Conservation (phyloP, 2,797 vertebrate genomes). For the Notoglanidium macrostoma region DNA sequence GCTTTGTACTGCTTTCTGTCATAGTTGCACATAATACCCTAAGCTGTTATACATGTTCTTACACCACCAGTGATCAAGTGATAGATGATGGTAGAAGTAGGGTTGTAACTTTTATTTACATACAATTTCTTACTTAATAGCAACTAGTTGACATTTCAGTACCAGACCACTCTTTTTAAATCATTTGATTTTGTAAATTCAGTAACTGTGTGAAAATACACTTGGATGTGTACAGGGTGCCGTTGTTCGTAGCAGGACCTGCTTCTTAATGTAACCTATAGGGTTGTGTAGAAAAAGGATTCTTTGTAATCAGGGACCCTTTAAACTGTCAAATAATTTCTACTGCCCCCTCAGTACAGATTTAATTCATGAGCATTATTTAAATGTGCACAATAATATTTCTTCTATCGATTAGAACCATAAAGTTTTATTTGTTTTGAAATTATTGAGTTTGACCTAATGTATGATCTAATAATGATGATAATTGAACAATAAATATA, state of each 20-base stretch:
- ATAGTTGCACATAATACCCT: neutral
- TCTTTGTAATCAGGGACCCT: neutral
- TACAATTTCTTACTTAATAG: neutral
- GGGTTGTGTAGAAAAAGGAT: neutral
- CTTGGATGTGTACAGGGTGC: neutral
- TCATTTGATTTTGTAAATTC: neutral
- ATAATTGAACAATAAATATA: neutral
- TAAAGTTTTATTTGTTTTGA: neutral
- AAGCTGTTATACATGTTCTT: neutral
- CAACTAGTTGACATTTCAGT: neutral
- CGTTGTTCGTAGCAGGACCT: neutral
- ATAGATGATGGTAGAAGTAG: neutral
- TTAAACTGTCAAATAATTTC: neutral
- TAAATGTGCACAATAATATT: neutral
- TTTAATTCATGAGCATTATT: neutral
- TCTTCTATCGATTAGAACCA: neutral
- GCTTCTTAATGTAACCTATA: neutral
- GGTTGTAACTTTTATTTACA: neutral
- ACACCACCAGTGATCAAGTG: neutral
- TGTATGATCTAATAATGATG: neutral
- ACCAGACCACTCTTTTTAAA: neutral
- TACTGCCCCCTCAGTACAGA: neutral
- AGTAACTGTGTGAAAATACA: neutral
- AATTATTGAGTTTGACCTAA: neutral
- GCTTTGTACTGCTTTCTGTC: neutral